These are phyloP conservation scores for Exocentrus adspersus DNA, from an alignment of 2,888 invertebrate genomes.

Conservation along the genomic window DNA sequence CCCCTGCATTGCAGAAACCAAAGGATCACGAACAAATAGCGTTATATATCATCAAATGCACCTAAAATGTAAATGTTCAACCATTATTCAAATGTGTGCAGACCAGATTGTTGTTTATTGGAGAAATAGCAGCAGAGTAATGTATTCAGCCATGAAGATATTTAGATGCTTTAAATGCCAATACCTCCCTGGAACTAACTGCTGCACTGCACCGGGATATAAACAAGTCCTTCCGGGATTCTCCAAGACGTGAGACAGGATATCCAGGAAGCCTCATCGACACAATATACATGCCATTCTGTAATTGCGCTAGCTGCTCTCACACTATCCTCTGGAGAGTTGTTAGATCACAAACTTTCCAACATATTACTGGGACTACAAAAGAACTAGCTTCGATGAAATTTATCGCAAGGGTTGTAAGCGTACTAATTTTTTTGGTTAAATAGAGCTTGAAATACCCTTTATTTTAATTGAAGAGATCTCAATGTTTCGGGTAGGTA, in stretches of 20 bases:
- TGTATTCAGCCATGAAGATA: conserved; percentile 23
- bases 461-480: no score
- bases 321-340: conserved; percentile 44
- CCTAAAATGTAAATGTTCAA: conserved; percentile 6
- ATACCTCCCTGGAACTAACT: conserved; percentile 28
- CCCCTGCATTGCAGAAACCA: background rate
- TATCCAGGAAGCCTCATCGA: conserved; percentile 43
- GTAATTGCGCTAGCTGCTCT: conserved; percentile 47
- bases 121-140: background rate
- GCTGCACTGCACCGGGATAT: conserved; percentile 28
- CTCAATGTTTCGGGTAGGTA: no score
- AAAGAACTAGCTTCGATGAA: conserved; percentile 10
- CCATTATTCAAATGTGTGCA: conserved; percentile 8
- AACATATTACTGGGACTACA: conserved; percentile 33
- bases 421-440: no score
- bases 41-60: conserved; percentile 4
- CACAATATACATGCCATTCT: conserved; percentile 50
- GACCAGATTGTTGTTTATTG: background rate
- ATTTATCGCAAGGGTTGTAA: no score
- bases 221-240: conserved; percentile 41
- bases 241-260: conserved; percentile 38
- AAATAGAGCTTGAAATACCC: no score
- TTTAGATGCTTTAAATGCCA: conserved; percentile 29
- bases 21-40: conserved; percentile 5
- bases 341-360: conserved; percentile 40